Conservation (phyloP, 1,140 invertebrate species). For the Akabosia matsudoensis region DNA sequence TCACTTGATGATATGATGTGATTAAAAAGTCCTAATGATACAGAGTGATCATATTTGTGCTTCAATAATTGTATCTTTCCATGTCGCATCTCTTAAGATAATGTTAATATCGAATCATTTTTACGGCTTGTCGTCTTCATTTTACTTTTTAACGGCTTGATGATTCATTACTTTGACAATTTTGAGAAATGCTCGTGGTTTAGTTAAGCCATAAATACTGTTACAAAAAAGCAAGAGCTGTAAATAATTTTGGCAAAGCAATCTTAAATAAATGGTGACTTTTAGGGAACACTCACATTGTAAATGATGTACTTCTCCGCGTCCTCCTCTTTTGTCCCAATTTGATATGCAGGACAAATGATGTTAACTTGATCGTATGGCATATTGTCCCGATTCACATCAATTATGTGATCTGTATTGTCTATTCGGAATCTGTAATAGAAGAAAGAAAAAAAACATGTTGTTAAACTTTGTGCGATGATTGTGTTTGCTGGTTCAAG, state of each 20-base stretch:
- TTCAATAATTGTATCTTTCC: too few relatives aligned
- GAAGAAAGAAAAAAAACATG: conserved; percentile 37
- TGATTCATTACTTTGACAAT: too few relatives aligned
- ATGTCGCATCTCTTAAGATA: too few relatives aligned
- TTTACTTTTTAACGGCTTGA: too few relatives aligned
- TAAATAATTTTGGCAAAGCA: conserved; percentile 26
- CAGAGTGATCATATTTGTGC: too few relatives aligned
- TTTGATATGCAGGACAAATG: conserved; percentile 86
- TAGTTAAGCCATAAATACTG: too few relatives aligned
- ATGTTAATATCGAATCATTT: too few relatives aligned
- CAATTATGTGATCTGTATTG: conserved; percentile 95
- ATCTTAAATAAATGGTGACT: conserved; percentile 7
- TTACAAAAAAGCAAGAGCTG: too few relatives aligned
- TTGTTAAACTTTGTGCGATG: neutral
- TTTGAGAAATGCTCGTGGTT: too few relatives aligned
- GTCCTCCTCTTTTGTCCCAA: conserved; percentile 81
- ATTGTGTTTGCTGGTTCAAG: neutral
- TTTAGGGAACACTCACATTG: conserved; percentile 74
- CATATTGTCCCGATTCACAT: conserved; percentile 89
- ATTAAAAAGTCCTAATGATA: too few relatives aligned
- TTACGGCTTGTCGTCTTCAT: too few relatives aligned
- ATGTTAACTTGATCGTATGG: conserved; percentile 93
- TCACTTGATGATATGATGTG: too few relatives aligned
- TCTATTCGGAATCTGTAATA: conserved; percentile 90
- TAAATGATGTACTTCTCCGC: conserved; percentile 94